phyloP scores from a whole-genome alignment of 2,113 vertebrate species.

The Aldabrachelys gigantea region DNA sequence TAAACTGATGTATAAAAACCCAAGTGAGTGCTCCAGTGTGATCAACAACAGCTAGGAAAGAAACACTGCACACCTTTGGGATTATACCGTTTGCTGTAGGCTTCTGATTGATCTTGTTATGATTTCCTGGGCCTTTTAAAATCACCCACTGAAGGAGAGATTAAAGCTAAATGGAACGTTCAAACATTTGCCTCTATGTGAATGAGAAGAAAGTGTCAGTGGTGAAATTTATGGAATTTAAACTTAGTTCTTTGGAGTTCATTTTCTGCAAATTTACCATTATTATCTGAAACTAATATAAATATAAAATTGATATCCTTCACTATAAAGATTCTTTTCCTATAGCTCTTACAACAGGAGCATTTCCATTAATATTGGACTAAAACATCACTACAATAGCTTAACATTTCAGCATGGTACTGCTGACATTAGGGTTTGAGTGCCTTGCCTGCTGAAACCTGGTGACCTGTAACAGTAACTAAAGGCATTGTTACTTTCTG shows the following conservation, averaged over 20 bases:
- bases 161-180: background rate
- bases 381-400: background rate
- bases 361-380: background rate
- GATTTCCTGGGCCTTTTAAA: slow-evolving; percentile 13
- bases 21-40: background rate
- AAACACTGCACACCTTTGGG: background rate
- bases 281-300: background rate
- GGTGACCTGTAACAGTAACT: background rate
- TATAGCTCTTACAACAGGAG: background rate
- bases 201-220: background rate
- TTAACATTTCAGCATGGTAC: background rate
- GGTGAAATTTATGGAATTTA: background rate
- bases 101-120: background rate
- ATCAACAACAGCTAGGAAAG: background rate
- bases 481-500: background rate
- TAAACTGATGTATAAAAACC: background rate
- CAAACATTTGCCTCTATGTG: background rate
- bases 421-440: background rate
- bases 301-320: background rate
- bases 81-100: slow-evolving; percentile 10
- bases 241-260: background rate
- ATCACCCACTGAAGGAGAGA: background rate
- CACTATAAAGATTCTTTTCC: background rate
- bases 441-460: background rate
- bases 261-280: background rate